Evolutionary conservation across 1,140 invertebrate genomes (phyloP), one percentile per base, ranked within the genome.

Genomic region (Drosophila sp.): DNA sequence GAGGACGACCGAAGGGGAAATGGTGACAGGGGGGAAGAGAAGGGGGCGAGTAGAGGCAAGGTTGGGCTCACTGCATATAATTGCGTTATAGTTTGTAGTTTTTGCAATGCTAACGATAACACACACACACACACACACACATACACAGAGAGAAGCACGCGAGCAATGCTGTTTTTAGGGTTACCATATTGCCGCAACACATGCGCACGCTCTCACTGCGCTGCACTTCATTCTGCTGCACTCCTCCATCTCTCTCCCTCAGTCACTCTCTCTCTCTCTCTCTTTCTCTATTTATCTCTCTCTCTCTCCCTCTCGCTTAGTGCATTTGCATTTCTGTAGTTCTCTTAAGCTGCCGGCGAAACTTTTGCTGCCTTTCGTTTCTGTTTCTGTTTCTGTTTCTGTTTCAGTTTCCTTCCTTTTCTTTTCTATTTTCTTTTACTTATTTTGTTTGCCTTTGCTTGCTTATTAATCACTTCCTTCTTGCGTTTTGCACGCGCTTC

Each of bases 31-130:
- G 7, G 0, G 40, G 40, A 18, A n/a, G n/a, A n/a, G n/a, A n/a
- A n/a, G 32, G 36, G 2, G 38, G 7, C 16, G 16, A 8, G 41
- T n/a, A 25, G 36, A 25, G 36, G 16, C 7, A 16, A 13, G 46
- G 48, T 21, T 41, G 36, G 41, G 48, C 29, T 13, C 29, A 69
- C 54, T 75, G 78, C 71, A 87, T 87, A 81, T 86, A 86, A 86
- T 89, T 87, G 83, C 82, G 75, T 86, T 86, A 87, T 81, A 86
- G 82, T 81, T 86, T 78, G 82, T 82, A 80, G 81, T 81, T 87
- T 80, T 78, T 72, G 75, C 70, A 63, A 41, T 71, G 63, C 70
- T 53, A 87, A 67, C 83, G 72, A 82, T 78, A 82, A 87, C 83
- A 89, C 76, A 79, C 79, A 82, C 72, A 61, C 72, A 53, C 70